phyloP scores from a whole-genome alignment of 2,888 invertebrate species.

The Hololepta plana region DNA sequence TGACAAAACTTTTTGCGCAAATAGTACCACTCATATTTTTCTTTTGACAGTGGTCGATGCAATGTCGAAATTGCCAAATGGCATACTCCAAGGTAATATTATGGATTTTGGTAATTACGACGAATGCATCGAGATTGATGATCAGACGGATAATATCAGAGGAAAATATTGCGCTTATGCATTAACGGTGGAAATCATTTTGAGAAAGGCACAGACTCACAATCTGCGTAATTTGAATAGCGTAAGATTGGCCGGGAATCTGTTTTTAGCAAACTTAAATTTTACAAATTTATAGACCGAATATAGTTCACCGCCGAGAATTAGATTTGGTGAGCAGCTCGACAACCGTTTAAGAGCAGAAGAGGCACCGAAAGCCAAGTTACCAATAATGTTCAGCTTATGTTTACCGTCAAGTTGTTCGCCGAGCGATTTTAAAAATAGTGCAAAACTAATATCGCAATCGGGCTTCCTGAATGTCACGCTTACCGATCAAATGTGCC shows the following conservation, averaged over 20 bases:
- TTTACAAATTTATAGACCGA: no score
- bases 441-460: neutral
- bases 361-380: no score
- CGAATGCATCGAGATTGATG: conserved; percentile 8
- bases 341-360: no score
- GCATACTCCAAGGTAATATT: conserved; percentile 9
- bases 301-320: no score
- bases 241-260: no score
- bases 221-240: no score
- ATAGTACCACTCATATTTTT: conserved; percentile 3
- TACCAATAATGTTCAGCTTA: no score
- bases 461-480: conserved; percentile 2
- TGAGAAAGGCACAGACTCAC: no score
- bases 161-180: conserved; percentile 9
- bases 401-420: no score
- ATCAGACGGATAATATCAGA: conserved; percentile 5
- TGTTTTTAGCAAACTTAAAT: no score
- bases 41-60: conserved; percentile 9
- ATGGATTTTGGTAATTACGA: conserved; percentile 9
- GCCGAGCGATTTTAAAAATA: no score
- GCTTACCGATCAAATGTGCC: conserved; percentile 5
- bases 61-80: conserved; percentile 8
- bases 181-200: neutral
- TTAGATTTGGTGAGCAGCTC: no score
- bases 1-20: neutral